Evolutionary conservation across 2,888 invertebrate genomes (phyloP), one percentile per base, ranked within the genome.

Genomic region (Andrena flavipes): DNA sequence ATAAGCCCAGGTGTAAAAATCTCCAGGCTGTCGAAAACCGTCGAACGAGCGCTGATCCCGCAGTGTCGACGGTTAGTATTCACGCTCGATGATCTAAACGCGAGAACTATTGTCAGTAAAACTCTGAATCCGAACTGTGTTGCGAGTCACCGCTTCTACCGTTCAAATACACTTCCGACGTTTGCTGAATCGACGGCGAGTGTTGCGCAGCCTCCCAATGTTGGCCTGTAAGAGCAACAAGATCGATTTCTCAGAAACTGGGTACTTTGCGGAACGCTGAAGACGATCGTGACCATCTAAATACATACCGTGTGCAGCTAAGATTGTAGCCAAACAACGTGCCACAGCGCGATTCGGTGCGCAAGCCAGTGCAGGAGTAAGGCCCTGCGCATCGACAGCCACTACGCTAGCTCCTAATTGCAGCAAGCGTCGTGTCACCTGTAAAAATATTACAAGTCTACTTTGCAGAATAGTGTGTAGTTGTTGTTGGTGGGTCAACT

Each of bases 361-460:
- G 92, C 96, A 96, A 56, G 95, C 95, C 80, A 96, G 91, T 2
- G 96, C 96, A n/a, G 96, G 96, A 0, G 96, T 96, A 84, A 95
- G 93, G 56, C 96, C 96, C 84, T 95, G 95, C 51, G 94, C 94
- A 90, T 96, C 96, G 3, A 95, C 94, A 0, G 95, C 95, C 68
- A 95, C 92, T 2, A 96, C 95, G 73, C 95, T 95, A 56, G 96
- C 95, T 2, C 96, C 96, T 89, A 95, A 95, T 84, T 94, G 93
- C 42, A 96, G 93, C 78, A 96, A 94, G 87, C 95, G 94, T 85
- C 95, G 94, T 0, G 96, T 96, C 1, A 96, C 87, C 91, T 91
- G 62, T n/a, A n/a, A 16, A 56, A 42, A 42, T 42, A 42, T 0
- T n/a, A 8, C 0, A 35, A 13, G 42, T 16, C 16, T 42, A 42